Base-by-base conservation (phyloP, 2,888 invertebrate species). In the Adineta ricciae region DNA sequence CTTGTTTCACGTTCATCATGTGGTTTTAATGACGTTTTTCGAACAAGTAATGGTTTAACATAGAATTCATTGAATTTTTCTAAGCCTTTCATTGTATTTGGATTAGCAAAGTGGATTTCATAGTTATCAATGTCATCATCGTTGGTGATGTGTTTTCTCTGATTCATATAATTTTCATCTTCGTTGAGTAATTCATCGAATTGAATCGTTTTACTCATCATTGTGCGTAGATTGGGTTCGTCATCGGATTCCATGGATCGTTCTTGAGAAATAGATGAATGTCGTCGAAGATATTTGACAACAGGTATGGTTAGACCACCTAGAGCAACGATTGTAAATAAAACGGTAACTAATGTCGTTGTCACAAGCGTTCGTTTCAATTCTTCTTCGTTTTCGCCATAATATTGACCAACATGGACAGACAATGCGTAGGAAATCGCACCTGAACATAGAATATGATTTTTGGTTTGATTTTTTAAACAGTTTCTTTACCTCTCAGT, bases 251-350 rank as follows among this genome's bases (percentile, higher is more conserved):
- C 86, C 83, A 88, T 87, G 92, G 93, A 87, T 92, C 92, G 41
- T 56, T 56, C 73, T 32, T 78, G 27, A 49, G 72, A 46, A 24
- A 19, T 14, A 11, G 78, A n/a, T 41, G 78, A 38, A 78, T 41
- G n/a, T 1, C 41, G 38, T 41, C n/a, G 21, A 38, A 78, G 21
- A 50, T 24, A 50, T 19, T 97, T 97, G 88, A 99, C 92, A 87
- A 99, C 91, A 0, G 99, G 98, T 95, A 98, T 96, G 0, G 99
- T 98, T 16, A 96, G 95, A 4, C 99, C 99, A 54, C 99, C 99
- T 88, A 99, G 94, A 89, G 96, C 93, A 64, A 99, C 92, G 0
- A 97, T 96, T 0, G 98, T 98, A 88, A 98, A 96, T 83, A 99
- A 92, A 11, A 99, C 97, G 87, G 98, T 96, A 87, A 97, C 96